phyloP scores from a whole-genome alignment of 2,888 invertebrate species.

The Drosophila macrothrix region DNA sequence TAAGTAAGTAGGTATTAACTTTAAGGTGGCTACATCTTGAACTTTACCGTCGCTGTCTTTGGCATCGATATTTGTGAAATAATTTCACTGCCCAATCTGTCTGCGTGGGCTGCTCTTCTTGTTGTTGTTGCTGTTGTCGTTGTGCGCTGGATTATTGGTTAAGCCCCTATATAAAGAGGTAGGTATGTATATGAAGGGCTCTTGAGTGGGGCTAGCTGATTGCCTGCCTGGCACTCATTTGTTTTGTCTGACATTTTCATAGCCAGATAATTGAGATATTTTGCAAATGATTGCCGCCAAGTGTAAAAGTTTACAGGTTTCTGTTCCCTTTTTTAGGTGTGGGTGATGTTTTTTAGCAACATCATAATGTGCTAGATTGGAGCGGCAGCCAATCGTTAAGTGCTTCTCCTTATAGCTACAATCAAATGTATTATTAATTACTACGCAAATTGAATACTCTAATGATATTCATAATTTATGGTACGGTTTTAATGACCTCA shows the following conservation, averaged over 20 bases:
- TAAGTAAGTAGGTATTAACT: conserved; percentile 25
- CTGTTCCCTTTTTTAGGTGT: not conserved
- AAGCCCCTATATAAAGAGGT: conserved; percentile 41
- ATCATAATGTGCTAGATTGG: conserved; percentile 19
- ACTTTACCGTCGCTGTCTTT: conserved; percentile 17
- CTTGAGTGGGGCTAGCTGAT: conserved; percentile 38
- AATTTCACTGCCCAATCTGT: conserved; percentile 67
- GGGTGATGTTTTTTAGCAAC: not conserved
- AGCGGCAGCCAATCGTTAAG: conserved; percentile 2
- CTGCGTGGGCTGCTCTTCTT: conserved; percentile 53
- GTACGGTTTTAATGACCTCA: conserved; percentile 33
- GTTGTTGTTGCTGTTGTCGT: not conserved
- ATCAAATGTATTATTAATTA: conserved; percentile 34
- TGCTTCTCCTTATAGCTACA: conserved; percentile 1
- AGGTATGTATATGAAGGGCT: conserved; percentile 41
- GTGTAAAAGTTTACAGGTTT: conserved; percentile 52
- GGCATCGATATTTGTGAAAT: conserved; percentile 55
- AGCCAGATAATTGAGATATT: conserved; percentile 68
- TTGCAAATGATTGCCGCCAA: conserved; percentile 50
- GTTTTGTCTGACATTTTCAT: conserved; percentile 58
- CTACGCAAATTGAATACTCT: conserved; percentile 34
- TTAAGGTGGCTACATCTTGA: conserved; percentile 16
- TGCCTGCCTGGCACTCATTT: conserved; percentile 59
- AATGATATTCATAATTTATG: conserved; percentile 33
- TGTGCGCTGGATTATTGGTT: conserved; percentile 68